phyloP scores from a whole-genome alignment of 2,113 vertebrate species.

The Dascyllus trimaculatus region DNA sequence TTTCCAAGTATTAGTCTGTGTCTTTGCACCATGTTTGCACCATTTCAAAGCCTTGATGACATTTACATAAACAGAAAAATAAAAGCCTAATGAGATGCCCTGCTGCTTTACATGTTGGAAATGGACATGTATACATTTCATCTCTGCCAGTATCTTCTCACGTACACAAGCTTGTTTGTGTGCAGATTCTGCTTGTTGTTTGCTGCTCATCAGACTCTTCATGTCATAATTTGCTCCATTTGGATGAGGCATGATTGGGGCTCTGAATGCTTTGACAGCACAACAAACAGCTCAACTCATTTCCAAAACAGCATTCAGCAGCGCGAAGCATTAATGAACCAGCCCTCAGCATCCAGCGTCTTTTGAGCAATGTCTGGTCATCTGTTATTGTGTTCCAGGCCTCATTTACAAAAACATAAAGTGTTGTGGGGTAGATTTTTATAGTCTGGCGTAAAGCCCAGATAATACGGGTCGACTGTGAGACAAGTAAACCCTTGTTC shows the following conservation, averaged over 20 bases:
- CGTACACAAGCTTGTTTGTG: neutral
- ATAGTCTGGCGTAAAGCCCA: constrained; percentile 38
- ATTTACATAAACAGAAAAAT: neutral
- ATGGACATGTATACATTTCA: neutral
- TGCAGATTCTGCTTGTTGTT: constrained; percentile 1
- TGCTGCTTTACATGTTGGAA: neutral
- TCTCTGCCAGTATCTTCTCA: neutral
- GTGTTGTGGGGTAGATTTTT: constrained; percentile 5
- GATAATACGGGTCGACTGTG: neutral
- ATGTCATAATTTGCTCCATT: neutral
- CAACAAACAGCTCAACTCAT: constrained; percentile 26
- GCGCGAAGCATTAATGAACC: constrained; percentile 42
- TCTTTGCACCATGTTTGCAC: neutral
- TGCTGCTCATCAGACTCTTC: constrained; percentile 1
- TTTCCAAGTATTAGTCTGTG: neutral
- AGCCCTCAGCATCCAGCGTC: neutral
- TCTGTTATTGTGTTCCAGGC: constrained; percentile 23
- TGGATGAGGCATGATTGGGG: neutral
- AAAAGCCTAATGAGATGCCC: constrained; percentile 16
- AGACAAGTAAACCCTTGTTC: constrained; percentile 51
- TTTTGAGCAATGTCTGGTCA: constrained; percentile 2
- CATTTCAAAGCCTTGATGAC: neutral
- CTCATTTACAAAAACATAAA: constrained; percentile 44
- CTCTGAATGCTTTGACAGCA: constrained; percentile 4
- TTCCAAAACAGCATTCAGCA: neutral